phyloP scores from a whole-genome alignment of 2,888 invertebrate genomes.

The Teinopalpus imperialis region DNA sequence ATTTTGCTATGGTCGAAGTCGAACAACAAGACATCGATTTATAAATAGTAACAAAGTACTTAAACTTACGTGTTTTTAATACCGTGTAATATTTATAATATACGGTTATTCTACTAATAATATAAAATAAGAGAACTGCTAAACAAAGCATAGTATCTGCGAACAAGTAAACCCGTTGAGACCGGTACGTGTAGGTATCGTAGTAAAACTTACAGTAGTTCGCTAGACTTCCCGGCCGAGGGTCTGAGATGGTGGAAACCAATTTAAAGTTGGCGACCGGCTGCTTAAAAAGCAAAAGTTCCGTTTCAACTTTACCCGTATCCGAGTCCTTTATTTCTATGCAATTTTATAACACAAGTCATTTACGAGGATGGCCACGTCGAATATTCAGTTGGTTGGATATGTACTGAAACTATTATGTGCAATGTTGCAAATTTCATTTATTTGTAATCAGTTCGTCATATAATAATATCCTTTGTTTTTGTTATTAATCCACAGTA shows the following conservation, averaged over 20 bases:
- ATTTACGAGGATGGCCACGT: conserved; percentile 46
- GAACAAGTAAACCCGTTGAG: conserved; percentile 25
- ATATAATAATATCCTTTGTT: too few relatives aligned
- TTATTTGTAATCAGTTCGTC: too few relatives aligned
- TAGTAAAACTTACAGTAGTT: conserved; percentile 64
- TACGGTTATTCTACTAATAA: conserved; percentile 3
- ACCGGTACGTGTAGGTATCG: conserved; percentile 31
- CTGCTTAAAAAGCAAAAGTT: conserved; percentile 77
- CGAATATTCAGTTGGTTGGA: not conserved
- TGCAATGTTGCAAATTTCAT: too few relatives aligned
- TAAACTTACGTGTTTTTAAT: too few relatives aligned
- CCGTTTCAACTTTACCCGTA: conserved; percentile 59
- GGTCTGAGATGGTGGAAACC: conserved; percentile 60
- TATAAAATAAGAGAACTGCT: conserved; percentile 17
- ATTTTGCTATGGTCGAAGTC: too few relatives aligned
- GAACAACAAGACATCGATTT: too few relatives aligned
- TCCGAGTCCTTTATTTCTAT: conserved; percentile 62
- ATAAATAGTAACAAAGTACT: too few relatives aligned
- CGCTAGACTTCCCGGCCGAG: conserved; percentile 49
- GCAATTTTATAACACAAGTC: conserved; percentile 62
- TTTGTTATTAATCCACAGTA: too few relatives aligned
- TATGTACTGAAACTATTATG: too few relatives aligned
- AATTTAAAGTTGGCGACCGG: conserved; percentile 75
- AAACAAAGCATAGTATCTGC: conserved; percentile 18
- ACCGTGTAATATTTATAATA: too few relatives aligned